Base-by-base conservation (phyloP, 2,888 invertebrate species). In the Uloborus plumipes region DNA sequence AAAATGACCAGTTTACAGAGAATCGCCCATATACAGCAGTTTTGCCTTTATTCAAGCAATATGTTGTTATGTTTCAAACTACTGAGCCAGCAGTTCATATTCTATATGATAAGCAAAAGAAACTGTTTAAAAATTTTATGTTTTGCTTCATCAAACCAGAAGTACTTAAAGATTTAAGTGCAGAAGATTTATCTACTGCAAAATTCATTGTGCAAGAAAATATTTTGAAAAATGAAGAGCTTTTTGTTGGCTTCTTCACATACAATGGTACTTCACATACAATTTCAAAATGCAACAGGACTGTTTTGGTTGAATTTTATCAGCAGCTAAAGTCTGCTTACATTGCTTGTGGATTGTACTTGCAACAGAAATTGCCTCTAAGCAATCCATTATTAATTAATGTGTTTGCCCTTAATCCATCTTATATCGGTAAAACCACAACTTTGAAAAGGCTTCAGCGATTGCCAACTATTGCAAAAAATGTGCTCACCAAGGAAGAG, bases 121-220 rank as follows among this genome's bases (percentile, higher is more conserved):
- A n/a, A n/a, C n/a, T n/a, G n/a, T n/a, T n/a, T n/a, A n/a, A 20
- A 59, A 22, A 20, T 59, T 59, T 59, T 59, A 14, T 59, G 15
- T 59, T 26, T 4, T 59, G 59, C 22, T 59, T 59, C 22, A 11
- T 59, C 6, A 59, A 59, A 59, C 55, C 55, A 11, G 22, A 59
- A 59, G 59, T 59, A 59, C 55, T 20, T 11, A n/a, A 59, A 59
- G 59, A 26, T 59, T 20, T 59, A 20, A 55, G 18, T 55, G 55
- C 7, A 11, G 18, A 55, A 55, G 16, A 16, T 55, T 7, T 55
- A 6, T 11, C 16, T 18, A 18, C 9, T 15, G 16, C 16, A 59
- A 22, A 20, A 13, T 15, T 59, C 11, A 59, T 59, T 7, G 26
- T 20, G 6, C 22, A 59, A 22, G 7, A 59, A 15, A 59, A 59